phyloP scores from a whole-genome alignment of 1,140 invertebrate species.

The Tetranychus cinnabarinus region DNA sequence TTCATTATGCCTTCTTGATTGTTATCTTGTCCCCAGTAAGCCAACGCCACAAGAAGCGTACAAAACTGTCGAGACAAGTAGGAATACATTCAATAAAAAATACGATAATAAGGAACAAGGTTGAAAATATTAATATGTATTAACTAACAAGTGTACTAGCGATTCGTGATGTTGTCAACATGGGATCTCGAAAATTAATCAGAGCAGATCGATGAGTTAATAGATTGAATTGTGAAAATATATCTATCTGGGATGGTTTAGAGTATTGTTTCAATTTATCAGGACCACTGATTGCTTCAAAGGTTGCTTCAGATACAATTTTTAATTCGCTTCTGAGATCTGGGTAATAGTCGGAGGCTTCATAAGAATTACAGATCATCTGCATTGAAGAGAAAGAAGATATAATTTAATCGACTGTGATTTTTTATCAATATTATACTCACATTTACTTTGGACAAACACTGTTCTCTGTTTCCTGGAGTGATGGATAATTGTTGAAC shows the following conservation, averaged over 20 bases:
- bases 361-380: background rate
- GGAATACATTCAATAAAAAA: background rate
- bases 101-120: background rate
- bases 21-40: slow-evolving; percentile 61
- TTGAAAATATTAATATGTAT: background rate
- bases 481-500: slow-evolving; percentile 33
- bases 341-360: background rate
- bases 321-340: background rate
- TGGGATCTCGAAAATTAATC: slow-evolving; percentile 61
- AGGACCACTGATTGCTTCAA: too few relatives aligned
- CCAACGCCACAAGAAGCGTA: slow-evolving; percentile 53
- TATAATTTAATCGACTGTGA: background rate
- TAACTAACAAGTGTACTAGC: slow-evolving; percentile 60
- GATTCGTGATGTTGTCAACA: slow-evolving; percentile 60
- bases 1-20: slow-evolving; percentile 77
- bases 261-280: slow-evolving; percentile 23
- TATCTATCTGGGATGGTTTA: slow-evolving; percentile 39
- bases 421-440: background rate
- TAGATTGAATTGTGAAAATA: slow-evolving; percentile 45
- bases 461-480: slow-evolving; percentile 47
- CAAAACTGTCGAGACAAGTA: slow-evolving; percentile 36
- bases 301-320: too few relatives aligned
- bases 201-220: slow-evolving; percentile 75
- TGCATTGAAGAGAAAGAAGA: background rate
- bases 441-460: slow-evolving; percentile 17